phyloP scores from a whole-genome alignment of 2,888 invertebrate genomes.

The Erebia aethiops region DNA sequence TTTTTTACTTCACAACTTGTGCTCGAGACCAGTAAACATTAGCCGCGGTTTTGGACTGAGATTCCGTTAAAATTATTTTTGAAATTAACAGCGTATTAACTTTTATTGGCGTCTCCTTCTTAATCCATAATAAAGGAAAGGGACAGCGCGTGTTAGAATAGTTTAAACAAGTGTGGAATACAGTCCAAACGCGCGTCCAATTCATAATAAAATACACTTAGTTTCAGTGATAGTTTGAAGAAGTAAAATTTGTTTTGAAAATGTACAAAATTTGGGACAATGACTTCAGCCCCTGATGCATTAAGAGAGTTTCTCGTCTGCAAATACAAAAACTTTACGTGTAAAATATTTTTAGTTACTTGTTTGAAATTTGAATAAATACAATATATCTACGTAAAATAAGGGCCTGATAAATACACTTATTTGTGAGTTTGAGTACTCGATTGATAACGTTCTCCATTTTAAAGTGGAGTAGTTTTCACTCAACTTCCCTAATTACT shows the following conservation, averaged over 20 bases:
- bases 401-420: too few species aligned
- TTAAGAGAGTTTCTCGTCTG: not conserved
- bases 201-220: constrained; percentile 33
- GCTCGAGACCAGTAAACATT: constrained; percentile 44
- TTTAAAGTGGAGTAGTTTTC: too few species aligned
- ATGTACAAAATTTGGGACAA: constrained; percentile 35
- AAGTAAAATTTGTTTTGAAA: constrained; percentile 26
- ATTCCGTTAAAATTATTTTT: constrained; percentile 11
- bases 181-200: constrained; percentile 19
- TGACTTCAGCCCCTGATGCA: not conserved
- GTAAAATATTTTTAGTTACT: too few species aligned
- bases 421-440: too few species aligned
- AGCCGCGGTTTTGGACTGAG: constrained; percentile 18
- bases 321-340: too few species aligned
- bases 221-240: constrained; percentile 34
- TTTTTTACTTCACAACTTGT: not conserved
- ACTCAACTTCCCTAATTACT: too few species aligned
- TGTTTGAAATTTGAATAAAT: too few species aligned
- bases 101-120: not conserved
- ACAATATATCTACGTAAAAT: too few species aligned
- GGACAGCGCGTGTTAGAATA: not conserved
- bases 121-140: constrained; percentile 13
- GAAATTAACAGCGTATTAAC: not conserved
- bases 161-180: constrained; percentile 9
- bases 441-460: too few species aligned